These are phyloP conservation scores for Ligdia adustata DNA, from an alignment of 2,888 invertebrate genomes.

Conservation along the genomic window DNA sequence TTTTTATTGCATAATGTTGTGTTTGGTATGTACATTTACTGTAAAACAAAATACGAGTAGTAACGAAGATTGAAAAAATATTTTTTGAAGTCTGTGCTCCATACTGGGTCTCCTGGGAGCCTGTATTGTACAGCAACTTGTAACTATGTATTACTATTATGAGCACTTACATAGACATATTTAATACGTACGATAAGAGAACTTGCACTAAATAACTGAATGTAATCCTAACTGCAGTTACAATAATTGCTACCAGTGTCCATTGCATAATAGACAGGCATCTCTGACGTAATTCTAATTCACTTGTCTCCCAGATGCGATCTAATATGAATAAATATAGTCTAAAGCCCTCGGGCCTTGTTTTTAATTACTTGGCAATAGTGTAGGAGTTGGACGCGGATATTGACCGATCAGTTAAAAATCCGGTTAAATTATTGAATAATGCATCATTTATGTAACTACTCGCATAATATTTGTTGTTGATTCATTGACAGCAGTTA, in stretches of 20 bases:
- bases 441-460: slow-evolving; percentile 11
- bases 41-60: too few relatives aligned
- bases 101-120: too few relatives aligned
- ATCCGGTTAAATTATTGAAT: slow-evolving; percentile 2
- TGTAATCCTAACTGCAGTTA: slow-evolving; percentile 6
- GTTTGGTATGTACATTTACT: too few relatives aligned
- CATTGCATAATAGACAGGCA: slow-evolving; percentile 15
- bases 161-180: too few relatives aligned
- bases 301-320: slow-evolving; percentile 33
- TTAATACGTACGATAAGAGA: slow-evolving; percentile 1
- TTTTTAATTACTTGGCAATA: slow-evolving; percentile 29
- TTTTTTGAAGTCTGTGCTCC: too few relatives aligned
- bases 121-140: too few relatives aligned
- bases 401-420: neutral
- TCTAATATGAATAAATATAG: slow-evolving; percentile 31
- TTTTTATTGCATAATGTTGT: too few relatives aligned
- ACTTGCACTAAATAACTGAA: slow-evolving; percentile 7
- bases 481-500: slow-evolving; percentile 5
- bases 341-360: slow-evolving; percentile 27
- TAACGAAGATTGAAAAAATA: too few relatives aligned
- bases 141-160: too few relatives aligned
- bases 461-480: slow-evolving; percentile 5
- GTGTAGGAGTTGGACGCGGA: slow-evolving; percentile 8
- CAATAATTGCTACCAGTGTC: slow-evolving; percentile 2
- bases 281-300: slow-evolving; percentile 26